Conservation (phyloP, 2,888 invertebrate genomes). For the Amphipyra berbera region DNA sequence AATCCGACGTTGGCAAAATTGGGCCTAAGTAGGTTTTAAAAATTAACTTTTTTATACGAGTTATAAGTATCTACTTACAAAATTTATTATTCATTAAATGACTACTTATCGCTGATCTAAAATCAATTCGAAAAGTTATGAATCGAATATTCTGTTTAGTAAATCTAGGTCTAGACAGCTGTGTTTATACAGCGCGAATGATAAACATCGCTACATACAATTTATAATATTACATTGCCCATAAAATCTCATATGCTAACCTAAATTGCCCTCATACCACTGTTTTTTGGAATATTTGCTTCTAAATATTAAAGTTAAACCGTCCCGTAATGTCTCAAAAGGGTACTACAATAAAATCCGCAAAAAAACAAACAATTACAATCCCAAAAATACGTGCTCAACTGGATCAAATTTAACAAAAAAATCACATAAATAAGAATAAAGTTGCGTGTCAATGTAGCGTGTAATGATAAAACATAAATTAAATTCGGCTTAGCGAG, state of each 20-base stretch:
- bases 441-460: conserved; percentile 64
- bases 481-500: conserved; percentile 65
- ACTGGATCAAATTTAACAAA: conserved; percentile 1
- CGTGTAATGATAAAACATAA: conserved; percentile 65
- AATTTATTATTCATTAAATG: no score
- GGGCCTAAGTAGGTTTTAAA: no score
- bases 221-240: conserved; percentile 9
- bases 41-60: no score
- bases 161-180: conserved; percentile 45
- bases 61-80: no score
- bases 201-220: not conserved
- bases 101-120: conserved; percentile 20
- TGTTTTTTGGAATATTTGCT: no score
- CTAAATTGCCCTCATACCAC: no score
- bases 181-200: conserved; percentile 30
- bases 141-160: conserved; percentile 34
- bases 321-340: no score
- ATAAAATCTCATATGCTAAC: conserved; percentile 7
- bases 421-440: conserved; percentile 51
- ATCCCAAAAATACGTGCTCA: not conserved
- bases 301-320: no score
- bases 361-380: not conserved
- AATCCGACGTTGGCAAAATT: no score
- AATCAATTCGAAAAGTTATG: conserved; percentile 15
- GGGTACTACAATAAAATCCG: no score